Percentiles rank a stretch among this genome's conserved stretches.
phyloP scores from a whole-genome alignment of 2,113 vertebrate species.

The Upupa epops region DNA sequence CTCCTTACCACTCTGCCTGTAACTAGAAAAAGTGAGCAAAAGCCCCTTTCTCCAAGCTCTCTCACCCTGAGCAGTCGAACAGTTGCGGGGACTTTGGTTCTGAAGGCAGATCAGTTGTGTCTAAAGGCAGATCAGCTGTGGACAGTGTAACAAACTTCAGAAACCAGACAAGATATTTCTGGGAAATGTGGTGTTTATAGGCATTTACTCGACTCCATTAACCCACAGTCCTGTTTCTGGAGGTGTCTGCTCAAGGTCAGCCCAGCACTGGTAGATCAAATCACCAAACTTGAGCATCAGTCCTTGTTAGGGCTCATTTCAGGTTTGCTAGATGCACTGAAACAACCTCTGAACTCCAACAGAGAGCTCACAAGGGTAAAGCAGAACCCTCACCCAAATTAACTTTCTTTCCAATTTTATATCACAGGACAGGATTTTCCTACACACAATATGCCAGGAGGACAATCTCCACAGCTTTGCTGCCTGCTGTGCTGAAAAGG shows the following conservation, averaged over 20 bases:
- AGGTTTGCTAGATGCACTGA: too few species aligned
- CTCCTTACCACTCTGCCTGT: too few species aligned
- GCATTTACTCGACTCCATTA: not conserved
- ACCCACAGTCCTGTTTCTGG: not conserved
- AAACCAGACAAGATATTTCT: not conserved
- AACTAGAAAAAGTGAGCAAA: too few species aligned
- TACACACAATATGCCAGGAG: slow-evolving; percentile 64
- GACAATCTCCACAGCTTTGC: not conserved
- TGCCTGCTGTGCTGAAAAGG: slow-evolving; percentile 54
- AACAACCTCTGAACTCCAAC: not conserved
- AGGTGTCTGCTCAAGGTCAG: not conserved
- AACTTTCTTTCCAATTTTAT: not conserved
- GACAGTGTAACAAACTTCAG: not conserved
- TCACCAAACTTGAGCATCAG: too few species aligned
- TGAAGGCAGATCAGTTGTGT: too few species aligned
- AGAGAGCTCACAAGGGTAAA: not conserved
- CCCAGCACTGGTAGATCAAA: not conserved
- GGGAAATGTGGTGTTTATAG: accelerated
- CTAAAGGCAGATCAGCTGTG: too few species aligned
- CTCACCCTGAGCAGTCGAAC: too few species aligned
- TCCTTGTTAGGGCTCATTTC: too few species aligned
- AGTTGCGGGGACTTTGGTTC: too few species aligned
- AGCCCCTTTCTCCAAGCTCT: too few species aligned
- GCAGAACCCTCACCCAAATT: not conserved
- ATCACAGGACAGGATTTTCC: slow-evolving; percentile 38